Evolutionary conservation across 2,797 vertebrate genomes (phyloP).

Genomic region (Coluber constrictor): DNA sequence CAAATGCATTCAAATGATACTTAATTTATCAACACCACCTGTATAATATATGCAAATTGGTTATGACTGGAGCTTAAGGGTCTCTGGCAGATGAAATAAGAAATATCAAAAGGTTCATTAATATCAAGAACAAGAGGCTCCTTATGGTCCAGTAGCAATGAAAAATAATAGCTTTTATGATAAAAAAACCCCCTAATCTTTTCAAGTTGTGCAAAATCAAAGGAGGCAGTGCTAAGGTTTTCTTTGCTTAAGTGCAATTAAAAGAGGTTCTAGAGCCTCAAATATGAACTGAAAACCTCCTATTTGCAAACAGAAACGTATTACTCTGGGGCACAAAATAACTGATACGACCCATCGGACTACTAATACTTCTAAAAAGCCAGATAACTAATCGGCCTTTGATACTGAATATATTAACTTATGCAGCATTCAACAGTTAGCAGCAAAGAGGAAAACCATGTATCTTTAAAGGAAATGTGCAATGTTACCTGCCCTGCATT

Average conservation of each 20-base stretch:
- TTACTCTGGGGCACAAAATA: neutral
- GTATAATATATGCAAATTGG: neutral
- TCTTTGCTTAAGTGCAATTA: neutral
- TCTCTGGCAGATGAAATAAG: neutral
- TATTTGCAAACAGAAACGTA: neutral
- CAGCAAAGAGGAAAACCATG: neutral
- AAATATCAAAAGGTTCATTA: neutral
- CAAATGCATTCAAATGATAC: neutral
- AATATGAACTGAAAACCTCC: neutral
- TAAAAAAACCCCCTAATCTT: neutral
- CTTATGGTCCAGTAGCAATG: neutral
- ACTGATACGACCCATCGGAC: neutral
- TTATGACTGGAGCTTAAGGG: neutral
- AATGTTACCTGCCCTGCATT: slow-evolving; percentile 83
- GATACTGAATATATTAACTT: neutral
- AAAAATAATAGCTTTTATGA: neutral
- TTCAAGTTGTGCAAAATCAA: neutral
- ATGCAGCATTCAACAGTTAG: neutral
- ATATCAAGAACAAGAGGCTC: neutral
- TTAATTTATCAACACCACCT: neutral
- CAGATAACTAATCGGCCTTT: neutral
- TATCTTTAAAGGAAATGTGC: neutral
- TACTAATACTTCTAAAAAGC: neutral
- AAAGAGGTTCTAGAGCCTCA: neutral
- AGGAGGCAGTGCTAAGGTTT: neutral